Percentiles rank a stretch among this genome's conserved stretches.
These are phyloP conservation scores for Melikaiella ostensackeni DNA, from an alignment of 2,888 invertebrate species.

Conservation along the genomic window DNA sequence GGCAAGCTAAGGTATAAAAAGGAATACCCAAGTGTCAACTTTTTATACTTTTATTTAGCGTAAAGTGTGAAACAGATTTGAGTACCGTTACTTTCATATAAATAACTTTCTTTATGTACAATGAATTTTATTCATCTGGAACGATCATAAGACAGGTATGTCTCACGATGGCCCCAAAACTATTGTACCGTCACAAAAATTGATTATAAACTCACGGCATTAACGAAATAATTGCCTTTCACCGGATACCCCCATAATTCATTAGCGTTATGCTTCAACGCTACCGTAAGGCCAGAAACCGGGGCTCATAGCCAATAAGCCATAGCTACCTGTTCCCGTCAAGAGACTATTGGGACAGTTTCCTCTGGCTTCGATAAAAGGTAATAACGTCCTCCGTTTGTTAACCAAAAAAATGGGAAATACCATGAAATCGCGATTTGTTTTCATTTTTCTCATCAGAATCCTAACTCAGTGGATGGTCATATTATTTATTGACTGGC, in stretches of 20 bases:
- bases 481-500: conserved; percentile 8
- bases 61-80: conserved; percentile 29
- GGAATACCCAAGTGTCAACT: conserved; percentile 5
- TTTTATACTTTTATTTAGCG: not conserved
- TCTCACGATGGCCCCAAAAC: conserved; percentile 57
- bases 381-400: conserved; percentile 11
- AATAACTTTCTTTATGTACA: conserved; percentile 50
- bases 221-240: conserved; percentile 60
- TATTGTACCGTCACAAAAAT: conserved; percentile 66
- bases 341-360: conserved; percentile 33
- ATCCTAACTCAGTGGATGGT: conserved; percentile 1
- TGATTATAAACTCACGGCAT: conserved; percentile 64
- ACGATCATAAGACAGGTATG: conserved; percentile 57
- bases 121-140: conserved; percentile 52
- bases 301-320: conserved; percentile 5
- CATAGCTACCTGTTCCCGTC: conserved; percentile 25
- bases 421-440: conserved; percentile 54
- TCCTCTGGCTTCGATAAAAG: conserved; percentile 21
- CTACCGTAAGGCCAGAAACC: conserved; percentile 43
- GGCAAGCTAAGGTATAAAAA: not conserved
- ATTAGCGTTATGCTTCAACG: conserved; percentile 67
- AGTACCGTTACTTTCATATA: conserved; percentile 43
- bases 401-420: conserved; percentile 45
- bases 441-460: conserved; percentile 43
- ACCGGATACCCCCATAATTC: conserved; percentile 63